phyloP scores from a whole-genome alignment of 2,888 invertebrate genomes.

The Pediacus dermestoides region DNA sequence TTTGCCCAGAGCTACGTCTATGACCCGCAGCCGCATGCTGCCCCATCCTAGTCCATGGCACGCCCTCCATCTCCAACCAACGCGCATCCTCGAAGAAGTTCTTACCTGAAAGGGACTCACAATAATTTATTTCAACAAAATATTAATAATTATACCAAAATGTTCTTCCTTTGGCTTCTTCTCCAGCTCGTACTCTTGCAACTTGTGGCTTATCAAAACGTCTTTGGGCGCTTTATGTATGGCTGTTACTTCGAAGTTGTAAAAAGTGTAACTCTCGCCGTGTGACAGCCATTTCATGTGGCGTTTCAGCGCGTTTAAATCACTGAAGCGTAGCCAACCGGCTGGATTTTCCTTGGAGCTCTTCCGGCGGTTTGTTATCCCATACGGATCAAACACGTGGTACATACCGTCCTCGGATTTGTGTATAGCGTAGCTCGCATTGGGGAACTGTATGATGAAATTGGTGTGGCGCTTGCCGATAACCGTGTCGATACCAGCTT shows the following conservation, averaged over 20 bases:
- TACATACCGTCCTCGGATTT: conserved; percentile 53
- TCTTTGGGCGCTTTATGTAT: conserved; percentile 54
- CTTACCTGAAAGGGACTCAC: conserved; percentile 29
- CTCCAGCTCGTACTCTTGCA: conserved; percentile 51
- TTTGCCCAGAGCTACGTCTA: conserved; percentile 30
- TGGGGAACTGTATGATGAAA: conserved; percentile 57
- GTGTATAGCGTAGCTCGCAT: conserved; percentile 57
- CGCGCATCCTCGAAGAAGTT: conserved; percentile 45
- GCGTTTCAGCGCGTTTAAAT: conserved; percentile 36
- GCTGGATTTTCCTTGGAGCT: conserved; percentile 36
- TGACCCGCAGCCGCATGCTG: conserved; percentile 33
- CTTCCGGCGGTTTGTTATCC: conserved; percentile 20
- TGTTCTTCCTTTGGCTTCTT: conserved; percentile 13
- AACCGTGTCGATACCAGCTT: conserved; percentile 39
- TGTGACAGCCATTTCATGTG: conserved; percentile 22
- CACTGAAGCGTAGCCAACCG: conserved; percentile 52
- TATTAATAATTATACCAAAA: not conserved
- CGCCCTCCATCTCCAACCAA: conserved; percentile 44
- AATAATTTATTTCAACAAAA: conserved; percentile 5
- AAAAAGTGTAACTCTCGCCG: conserved; percentile 51
- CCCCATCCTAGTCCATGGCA: conserved; percentile 43
- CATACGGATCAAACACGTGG: conserved; percentile 63
- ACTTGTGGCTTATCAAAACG: conserved; percentile 49
- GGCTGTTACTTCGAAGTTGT: conserved; percentile 57
- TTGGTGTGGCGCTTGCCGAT: conserved; percentile 51